Evolutionary conservation across 2,113 vertebrate species (phyloP), one percentile per base, ranked within the genome.

Genomic region (Sapayoa aenigma): DNA sequence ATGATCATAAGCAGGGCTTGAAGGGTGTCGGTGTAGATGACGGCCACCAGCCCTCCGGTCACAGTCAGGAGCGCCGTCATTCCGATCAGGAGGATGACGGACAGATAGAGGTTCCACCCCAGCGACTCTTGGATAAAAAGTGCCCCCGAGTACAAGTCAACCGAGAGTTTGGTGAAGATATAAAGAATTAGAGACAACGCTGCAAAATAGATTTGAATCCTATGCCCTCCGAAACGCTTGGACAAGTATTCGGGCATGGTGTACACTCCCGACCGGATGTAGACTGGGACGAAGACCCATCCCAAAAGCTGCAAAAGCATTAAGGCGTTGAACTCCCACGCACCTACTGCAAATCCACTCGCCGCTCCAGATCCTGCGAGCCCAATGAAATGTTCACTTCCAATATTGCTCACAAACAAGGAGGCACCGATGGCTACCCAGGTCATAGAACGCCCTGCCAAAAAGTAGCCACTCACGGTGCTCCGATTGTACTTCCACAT

Each of bases 351-450:
- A 98, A 98, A 99, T 97, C 99, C 99, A 85, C 99, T 99, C 1
- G 99, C 99, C 46, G 99, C 99, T 98, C 99, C 99, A 53, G 99
- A 99, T 94, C 99, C 99, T 87, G 99, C 99, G 91, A 99, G 98
- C 96, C 99, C 99, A 97, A 99, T 99, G 98, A 99, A 99, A 97
- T 99, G 99, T 97, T 99, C 99, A 87, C 99, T 99, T 98, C 99
- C 99, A 95, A 99, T 99, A 98, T 99, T 99, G 98, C 99, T 99
- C 97, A 99, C 99, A 96, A 99, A 99, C 71, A 99, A 98, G 31
- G 99, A 99, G 89, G 99, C 99, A 75, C 99, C 99, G 66, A 99
- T 97, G 65, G 99, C 98, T 68, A 98, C 96, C 99, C 99, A 99
- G 30, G 98, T 99, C 99, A 99, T 99, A 94, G 99, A 99, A 96